phyloP scores from a whole-genome alignment of 2,113 vertebrate genomes.

The Pandion haliaetus region DNA sequence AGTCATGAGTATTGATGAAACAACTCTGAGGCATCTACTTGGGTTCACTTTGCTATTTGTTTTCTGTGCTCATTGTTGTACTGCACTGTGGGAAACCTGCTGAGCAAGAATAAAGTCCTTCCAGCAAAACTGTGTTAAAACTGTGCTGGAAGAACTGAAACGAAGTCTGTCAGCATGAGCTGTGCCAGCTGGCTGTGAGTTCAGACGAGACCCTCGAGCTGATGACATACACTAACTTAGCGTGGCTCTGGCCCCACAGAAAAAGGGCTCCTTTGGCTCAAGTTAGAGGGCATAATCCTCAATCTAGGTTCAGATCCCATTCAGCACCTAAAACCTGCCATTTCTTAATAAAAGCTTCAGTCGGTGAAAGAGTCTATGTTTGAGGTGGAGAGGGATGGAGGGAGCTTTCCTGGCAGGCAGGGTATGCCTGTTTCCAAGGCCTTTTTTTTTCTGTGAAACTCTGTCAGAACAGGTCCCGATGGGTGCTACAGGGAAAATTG shows the following conservation, averaged over 20 bases:
- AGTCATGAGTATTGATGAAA: not conserved
- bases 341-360: not conserved
- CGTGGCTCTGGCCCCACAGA: not conserved
- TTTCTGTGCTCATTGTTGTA: not conserved
- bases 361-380: fast-evolving
- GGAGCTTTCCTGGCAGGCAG: not conserved
- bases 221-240: not conserved
- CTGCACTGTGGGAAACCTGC: not conserved
- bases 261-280: not conserved
- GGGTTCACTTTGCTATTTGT: not conserved
- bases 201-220: not conserved
- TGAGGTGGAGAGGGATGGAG: not conserved
- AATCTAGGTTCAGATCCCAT: not conserved
- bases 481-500: not conserved
- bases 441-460: not conserved
- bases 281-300: not conserved
- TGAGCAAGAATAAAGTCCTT: not conserved
- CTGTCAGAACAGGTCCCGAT: not conserved
- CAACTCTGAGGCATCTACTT: not conserved
- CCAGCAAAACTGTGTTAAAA: not conserved
- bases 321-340: not conserved
- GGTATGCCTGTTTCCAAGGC: not conserved
- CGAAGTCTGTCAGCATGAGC: not conserved
- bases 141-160: not conserved
- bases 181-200: not conserved